phyloP scores from a whole-genome alignment of 2,113 vertebrate species.

The Symphodus melops region DNA sequence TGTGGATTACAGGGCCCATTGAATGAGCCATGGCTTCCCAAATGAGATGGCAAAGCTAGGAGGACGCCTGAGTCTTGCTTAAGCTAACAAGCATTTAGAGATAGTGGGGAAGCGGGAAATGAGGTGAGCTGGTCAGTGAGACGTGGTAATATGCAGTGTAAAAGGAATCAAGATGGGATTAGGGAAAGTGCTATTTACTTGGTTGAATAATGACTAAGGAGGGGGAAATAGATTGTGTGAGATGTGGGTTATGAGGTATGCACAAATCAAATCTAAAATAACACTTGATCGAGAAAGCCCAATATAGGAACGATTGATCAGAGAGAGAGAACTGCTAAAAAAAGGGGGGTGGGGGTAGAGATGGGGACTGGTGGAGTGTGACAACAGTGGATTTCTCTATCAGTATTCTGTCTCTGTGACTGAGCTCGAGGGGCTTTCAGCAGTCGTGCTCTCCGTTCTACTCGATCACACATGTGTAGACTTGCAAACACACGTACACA shows the following conservation, averaged over 20 bases:
- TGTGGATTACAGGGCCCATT: slow-evolving; percentile 50
- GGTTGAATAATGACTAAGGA: slow-evolving; percentile 40
- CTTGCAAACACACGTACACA: neutral
- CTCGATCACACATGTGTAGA: slow-evolving; percentile 33
- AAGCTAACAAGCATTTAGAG: slow-evolving; percentile 60
- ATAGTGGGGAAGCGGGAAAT: slow-evolving; percentile 41
- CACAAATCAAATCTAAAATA: slow-evolving; percentile 39
- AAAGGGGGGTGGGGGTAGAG: slow-evolving; percentile 27
- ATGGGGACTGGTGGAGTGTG: slow-evolving; percentile 64
- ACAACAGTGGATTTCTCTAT: slow-evolving; percentile 72
- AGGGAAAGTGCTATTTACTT: slow-evolving; percentile 46
- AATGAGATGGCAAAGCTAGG: slow-evolving; percentile 61
- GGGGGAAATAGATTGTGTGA: slow-evolving; percentile 22
- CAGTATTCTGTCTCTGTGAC: slow-evolving; percentile 64
- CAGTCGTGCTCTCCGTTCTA: slow-evolving; percentile 48
- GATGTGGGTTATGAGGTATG: slow-evolving; percentile 17
- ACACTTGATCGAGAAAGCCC: slow-evolving; percentile 15
- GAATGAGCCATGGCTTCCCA: slow-evolving; percentile 49
- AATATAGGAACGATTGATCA: slow-evolving; percentile 44
- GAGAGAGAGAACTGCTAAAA: neutral
- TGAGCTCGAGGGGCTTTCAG: slow-evolving; percentile 43
- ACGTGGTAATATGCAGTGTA: slow-evolving; percentile 13
- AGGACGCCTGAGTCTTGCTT: slow-evolving; percentile 52
- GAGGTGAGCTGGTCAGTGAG: slow-evolving; percentile 40
- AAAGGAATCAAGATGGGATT: slow-evolving; percentile 30